Percentiles rank a stretch among this genome's conserved stretches.
Evolutionary conservation across 2,113 vertebrate species (phyloP).

Genomic region (Corythaixoides concolor): DNA sequence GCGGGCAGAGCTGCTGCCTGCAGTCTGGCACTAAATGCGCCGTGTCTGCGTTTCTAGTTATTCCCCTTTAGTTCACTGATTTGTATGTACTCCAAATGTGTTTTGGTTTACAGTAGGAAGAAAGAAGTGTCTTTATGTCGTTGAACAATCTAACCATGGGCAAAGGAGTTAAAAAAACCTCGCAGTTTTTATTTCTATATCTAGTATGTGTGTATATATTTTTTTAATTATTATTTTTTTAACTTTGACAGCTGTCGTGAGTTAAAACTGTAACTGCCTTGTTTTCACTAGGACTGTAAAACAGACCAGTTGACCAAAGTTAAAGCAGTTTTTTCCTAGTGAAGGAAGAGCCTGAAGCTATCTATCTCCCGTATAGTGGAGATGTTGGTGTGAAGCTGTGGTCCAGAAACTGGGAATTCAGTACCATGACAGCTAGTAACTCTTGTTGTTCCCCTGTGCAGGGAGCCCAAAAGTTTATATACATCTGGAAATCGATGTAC

Average conservation of each 20-base stretch:
- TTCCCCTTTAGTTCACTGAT: not conserved
- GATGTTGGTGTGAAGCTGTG: not conserved
- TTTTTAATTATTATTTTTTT: not conserved
- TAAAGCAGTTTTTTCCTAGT: not conserved
- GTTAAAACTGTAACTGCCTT: not conserved
- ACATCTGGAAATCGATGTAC: not conserved
- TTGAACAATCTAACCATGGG: not conserved
- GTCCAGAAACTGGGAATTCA: not conserved
- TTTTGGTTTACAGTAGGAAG: not conserved
- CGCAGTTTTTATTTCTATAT: not conserved
- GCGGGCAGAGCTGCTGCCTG: slow-evolving; percentile 20
- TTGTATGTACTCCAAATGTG: not conserved
- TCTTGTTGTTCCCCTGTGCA: not conserved
- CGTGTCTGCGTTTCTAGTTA: not conserved
- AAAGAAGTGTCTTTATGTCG: not conserved
- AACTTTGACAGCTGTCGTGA: not conserved
- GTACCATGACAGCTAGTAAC: not conserved
- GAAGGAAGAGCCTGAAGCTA: not conserved
- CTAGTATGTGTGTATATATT: not conserved
- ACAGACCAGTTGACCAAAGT: not conserved
- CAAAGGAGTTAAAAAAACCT: not conserved
- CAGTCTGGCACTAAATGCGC: not conserved
- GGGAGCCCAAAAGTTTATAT: not conserved
- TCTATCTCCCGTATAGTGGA: not conserved
- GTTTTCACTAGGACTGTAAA: not conserved